A percentile compares a stretch with the other conserved stretches of the same genome.
These are phyloP conservation scores for Pectinophora gossypiella DNA, from an alignment of 1,140 invertebrate genomes.

Conservation along the genomic window DNA sequence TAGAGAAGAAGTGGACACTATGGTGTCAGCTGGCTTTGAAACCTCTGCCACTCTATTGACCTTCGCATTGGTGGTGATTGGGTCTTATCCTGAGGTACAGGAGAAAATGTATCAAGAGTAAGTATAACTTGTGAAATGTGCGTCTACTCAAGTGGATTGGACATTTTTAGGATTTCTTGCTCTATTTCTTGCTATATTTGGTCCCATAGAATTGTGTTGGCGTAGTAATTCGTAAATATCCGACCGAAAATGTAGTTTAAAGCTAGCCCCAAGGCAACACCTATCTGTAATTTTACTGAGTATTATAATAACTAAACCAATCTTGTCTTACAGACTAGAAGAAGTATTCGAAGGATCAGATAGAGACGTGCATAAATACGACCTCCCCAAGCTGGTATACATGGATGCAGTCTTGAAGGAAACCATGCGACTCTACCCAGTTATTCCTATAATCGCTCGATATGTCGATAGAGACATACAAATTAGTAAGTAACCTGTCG, in stretches of 20 bases:
- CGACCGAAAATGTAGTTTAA: too few species aligned
- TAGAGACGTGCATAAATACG: background rate
- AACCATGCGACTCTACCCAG: constrained; percentile 9
- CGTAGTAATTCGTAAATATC: too few species aligned
- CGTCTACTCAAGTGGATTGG: too few species aligned
- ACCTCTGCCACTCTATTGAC: constrained; percentile 3
- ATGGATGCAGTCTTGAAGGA: constrained; percentile 13
- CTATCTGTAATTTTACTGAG: too few species aligned
- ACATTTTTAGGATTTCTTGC: too few species aligned
- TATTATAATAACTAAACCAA: too few species aligned
- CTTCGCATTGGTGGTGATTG: constrained; percentile 2
- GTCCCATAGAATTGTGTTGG: too few species aligned
- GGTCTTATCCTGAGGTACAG: constrained; percentile 3
- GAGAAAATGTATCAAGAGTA: constrained; percentile 1
- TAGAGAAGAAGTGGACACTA: constrained; percentile 6
- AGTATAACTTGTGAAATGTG: background rate
- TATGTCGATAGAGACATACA: constrained; percentile 35
- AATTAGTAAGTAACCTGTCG: constrained; percentile 9
- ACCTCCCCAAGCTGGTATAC: background rate
- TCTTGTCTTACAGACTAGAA: background rate
- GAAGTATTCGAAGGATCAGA: background rate
- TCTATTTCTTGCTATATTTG: too few species aligned
- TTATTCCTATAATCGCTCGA: constrained; percentile 14
- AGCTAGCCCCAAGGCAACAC: too few species aligned
- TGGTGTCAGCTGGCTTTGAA: constrained; percentile 7